Percentiles rank a stretch among this genome's conserved stretches.
phyloP scores from a whole-genome alignment of 2,797 vertebrate genomes.

The Glyptemys insculpta region DNA sequence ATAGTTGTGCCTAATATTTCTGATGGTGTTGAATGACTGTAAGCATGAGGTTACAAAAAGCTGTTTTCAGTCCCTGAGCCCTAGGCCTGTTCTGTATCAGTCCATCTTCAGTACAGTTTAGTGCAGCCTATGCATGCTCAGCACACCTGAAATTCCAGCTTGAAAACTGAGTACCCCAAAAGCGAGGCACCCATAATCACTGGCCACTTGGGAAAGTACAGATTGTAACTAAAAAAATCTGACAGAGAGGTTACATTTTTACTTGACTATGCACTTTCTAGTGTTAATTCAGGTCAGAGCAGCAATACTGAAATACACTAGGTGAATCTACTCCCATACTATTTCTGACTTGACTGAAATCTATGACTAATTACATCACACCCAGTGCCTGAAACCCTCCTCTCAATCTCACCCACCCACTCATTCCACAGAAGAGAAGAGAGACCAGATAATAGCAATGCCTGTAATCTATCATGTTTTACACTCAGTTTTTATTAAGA shows the following conservation, averaged over 20 bases:
- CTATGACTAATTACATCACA: neutral
- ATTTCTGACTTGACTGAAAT: neutral
- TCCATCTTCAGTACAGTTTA: constrained; percentile 20
- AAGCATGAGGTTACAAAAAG: neutral
- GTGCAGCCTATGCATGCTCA: neutral
- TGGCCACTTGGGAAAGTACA: neutral
- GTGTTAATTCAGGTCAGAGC: neutral
- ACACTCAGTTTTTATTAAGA: neutral
- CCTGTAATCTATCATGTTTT: no score
- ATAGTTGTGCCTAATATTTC: constrained; percentile 5
- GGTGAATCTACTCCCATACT: neutral
- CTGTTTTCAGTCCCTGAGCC: neutral
- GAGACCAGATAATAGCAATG: neutral
- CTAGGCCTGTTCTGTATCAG: neutral
- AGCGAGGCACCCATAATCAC: neutral
- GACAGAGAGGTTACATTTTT: neutral
- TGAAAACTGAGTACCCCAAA: constrained; percentile 21
- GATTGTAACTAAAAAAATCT: neutral
- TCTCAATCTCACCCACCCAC: neutral
- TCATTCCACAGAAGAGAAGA: neutral
- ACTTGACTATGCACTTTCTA: neutral
- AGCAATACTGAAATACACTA: neutral
- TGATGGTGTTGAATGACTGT: neutral
- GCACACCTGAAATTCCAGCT: constrained; percentile 11
- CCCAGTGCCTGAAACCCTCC: neutral